phyloP scores from a whole-genome alignment of 2,797 vertebrate species.

The Odontamblyopus lacepedii region DNA sequence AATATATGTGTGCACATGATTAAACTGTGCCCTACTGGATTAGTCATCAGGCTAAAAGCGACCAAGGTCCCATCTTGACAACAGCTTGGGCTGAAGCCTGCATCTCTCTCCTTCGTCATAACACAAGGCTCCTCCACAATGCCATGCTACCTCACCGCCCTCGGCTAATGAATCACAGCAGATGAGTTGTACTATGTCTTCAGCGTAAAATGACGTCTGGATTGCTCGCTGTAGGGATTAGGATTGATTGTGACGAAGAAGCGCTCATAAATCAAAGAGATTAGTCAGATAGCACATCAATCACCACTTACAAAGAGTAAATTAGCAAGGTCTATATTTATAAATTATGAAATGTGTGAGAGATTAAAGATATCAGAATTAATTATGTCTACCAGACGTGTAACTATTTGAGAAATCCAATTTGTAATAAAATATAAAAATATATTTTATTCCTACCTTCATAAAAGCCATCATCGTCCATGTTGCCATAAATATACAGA shows the following conservation, averaged over 20 bases:
- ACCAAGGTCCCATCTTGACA: slow-evolving; percentile 65
- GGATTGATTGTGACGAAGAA: slow-evolving; percentile 49
- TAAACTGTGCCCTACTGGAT: slow-evolving; percentile 63
- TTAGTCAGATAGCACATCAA: slow-evolving; percentile 43
- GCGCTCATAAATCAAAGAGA: slow-evolving; percentile 56
- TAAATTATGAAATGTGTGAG: not conserved
- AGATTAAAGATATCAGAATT: not conserved
- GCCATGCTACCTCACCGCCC: slow-evolving; percentile 51
- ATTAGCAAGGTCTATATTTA: not conserved
- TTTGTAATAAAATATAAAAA: not conserved
- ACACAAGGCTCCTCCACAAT: slow-evolving; percentile 55
- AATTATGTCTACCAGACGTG: not conserved
- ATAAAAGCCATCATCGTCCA: slow-evolving; percentile 98
- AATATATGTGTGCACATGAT: slow-evolving; percentile 53
- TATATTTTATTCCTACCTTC: slow-evolving; percentile 81
- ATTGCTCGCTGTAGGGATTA: slow-evolving; percentile 55
- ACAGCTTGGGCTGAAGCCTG: slow-evolving; percentile 62
- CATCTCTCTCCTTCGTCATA: slow-evolving; percentile 56
- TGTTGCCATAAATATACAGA: slow-evolving; percentile 95
- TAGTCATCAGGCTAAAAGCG: slow-evolving; percentile 71
- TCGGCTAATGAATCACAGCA: slow-evolving; percentile 65
- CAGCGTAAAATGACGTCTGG: slow-evolving; percentile 30
- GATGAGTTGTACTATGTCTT: slow-evolving; percentile 49
- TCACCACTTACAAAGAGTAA: slow-evolving; percentile 37
- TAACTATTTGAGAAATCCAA: not conserved